phyloP scores from a whole-genome alignment of 1,140 invertebrate species.

The Magallana ariakensis region DNA sequence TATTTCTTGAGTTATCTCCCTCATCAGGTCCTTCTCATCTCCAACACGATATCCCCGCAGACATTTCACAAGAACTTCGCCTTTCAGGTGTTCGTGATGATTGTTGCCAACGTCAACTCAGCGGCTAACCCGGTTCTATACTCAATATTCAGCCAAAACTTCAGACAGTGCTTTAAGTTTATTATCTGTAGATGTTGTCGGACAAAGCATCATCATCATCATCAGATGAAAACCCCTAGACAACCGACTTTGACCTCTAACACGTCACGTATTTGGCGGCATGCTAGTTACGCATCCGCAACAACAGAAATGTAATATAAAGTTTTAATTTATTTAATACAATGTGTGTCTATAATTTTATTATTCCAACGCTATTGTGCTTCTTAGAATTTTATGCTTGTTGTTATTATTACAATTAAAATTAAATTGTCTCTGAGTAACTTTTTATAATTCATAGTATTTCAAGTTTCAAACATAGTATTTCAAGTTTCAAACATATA shows the following conservation, averaged over 20 bases:
- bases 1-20: slow-evolving; percentile 80
- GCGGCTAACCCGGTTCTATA: slow-evolving; percentile 80
- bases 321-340: not conserved
- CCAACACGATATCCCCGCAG: slow-evolving; percentile 72
- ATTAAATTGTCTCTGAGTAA: too few relatives aligned
- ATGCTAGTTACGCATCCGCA: slow-evolving; percentile 41
- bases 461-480: too few relatives aligned
- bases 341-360: not conserved
- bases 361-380: not conserved
- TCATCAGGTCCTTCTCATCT: slow-evolving; percentile 76
- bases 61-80: slow-evolving; percentile 76
- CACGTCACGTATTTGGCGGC: slow-evolving; percentile 44
- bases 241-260: slow-evolving; percentile 45
- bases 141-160: slow-evolving; percentile 79
- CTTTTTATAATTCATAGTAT: too few relatives aligned
- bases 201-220: not conserved
- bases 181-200: slow-evolving; percentile 50
- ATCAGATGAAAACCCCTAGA: slow-evolving; percentile 33
- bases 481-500: too few relatives aligned
- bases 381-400: not conserved
- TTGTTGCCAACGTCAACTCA: slow-evolving; percentile 77
- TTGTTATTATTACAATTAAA: not conserved
- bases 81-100: slow-evolving; percentile 77
- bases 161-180: slow-evolving; percentile 70
- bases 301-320: slow-evolving; percentile 36